phyloP scores from a whole-genome alignment of 2,888 invertebrate species.

The Caenorhabditis virilis region DNA sequence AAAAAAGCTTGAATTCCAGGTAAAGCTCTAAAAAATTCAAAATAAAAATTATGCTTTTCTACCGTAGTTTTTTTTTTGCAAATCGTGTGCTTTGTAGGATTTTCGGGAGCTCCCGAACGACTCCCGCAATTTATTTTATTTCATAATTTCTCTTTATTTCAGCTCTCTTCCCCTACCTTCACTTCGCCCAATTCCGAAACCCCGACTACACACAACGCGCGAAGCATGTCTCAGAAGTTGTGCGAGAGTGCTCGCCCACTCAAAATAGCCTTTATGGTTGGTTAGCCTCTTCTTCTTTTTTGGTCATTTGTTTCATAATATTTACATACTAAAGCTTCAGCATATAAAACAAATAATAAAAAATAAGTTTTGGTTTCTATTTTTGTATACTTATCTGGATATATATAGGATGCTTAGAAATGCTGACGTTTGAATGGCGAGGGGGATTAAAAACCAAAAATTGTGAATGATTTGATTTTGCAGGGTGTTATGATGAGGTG shows the following conservation, averaged over 20 bases:
- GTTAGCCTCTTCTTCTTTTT: slow-evolving; percentile 4
- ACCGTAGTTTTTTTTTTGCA: no score
- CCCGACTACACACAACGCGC: slow-evolving; percentile 42
- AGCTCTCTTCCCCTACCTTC: slow-evolving; percentile 65
- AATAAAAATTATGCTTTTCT: no score
- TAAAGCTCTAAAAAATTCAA: no score
- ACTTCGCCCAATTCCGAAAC: slow-evolving; percentile 56
- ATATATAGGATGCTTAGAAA: neutral
- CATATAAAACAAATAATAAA: neutral
- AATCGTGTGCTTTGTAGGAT: no score
- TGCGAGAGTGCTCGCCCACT: slow-evolving; percentile 43
- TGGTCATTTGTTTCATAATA: neutral
- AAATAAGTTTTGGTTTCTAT: neutral
- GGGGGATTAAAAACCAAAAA: neutral
- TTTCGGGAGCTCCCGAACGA: no score
- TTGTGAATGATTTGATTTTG: slow-evolving; percentile 5
- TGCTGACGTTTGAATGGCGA: no score
- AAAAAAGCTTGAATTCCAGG: no score
- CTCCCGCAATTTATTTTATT: no score
- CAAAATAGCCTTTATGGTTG: slow-evolving; percentile 47
- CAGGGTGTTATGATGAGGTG: slow-evolving; percentile 62
- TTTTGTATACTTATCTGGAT: neutral
- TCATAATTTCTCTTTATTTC: slow-evolving; percentile 33
- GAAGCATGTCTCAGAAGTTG: slow-evolving; percentile 44
- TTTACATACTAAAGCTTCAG: no score